phyloP scores from a whole-genome alignment of 2,797 vertebrate genomes.

The Malurus splendens region DNA sequence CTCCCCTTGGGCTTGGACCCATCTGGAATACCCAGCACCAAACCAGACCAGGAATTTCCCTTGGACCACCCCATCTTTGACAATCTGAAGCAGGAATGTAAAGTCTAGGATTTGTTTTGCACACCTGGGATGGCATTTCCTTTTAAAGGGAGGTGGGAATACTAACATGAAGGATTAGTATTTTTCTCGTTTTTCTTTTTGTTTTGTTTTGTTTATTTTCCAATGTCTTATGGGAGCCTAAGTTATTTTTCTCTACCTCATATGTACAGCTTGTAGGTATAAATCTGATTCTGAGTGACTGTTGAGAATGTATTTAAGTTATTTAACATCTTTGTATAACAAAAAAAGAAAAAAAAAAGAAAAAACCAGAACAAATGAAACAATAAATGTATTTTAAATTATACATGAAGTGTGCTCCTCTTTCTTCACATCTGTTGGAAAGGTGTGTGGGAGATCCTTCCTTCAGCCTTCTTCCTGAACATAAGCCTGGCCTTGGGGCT shows the following conservation, averaged over 20 bases:
- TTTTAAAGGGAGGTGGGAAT: constrained; percentile 72
- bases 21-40: not conserved
- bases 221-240: constrained; percentile 89
- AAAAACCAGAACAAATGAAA: constrained; percentile 92
- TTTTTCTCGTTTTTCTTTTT: constrained; percentile 24
- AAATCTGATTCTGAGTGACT: constrained; percentile 97
- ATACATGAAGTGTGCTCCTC: constrained; percentile 41
- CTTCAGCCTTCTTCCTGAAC: not conserved
- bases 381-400: constrained; percentile 99
- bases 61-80: not conserved
- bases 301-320: constrained; percentile 99
- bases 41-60: not conserved
- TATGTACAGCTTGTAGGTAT: constrained; percentile 97
- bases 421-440: not conserved
- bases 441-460: not conserved
- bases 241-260: constrained; percentile 99
- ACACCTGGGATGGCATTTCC: constrained; percentile 69
- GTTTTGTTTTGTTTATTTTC: constrained; percentile 70
- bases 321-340: constrained; percentile 99
- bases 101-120: constrained; percentile 79
- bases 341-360: constrained; percentile 61
- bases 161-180: constrained; percentile 70
- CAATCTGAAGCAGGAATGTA: constrained; percentile 14
- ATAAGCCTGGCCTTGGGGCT: not conserved
- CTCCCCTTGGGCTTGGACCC: not conserved